Evolutionary conservation across 2,888 invertebrate species (phyloP).

Genomic region (Hirtodrosophila confusa): DNA sequence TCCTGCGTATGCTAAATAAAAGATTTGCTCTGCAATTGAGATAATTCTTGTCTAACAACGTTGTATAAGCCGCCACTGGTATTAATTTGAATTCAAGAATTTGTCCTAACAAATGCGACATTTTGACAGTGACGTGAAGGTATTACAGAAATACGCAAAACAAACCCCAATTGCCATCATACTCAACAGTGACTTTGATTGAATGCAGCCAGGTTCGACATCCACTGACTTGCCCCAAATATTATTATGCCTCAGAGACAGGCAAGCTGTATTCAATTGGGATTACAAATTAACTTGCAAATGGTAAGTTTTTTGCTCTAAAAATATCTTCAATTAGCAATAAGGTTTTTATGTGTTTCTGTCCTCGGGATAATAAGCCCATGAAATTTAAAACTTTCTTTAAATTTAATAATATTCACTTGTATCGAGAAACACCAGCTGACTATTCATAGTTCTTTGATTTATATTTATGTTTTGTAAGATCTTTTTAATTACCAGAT

Average conservation of each 20-base stretch:
- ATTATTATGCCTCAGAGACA: conserved; percentile 12
- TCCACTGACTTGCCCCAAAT: background rate
- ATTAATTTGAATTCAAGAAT: conserved; percentile 21
- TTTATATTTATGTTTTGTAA: no score
- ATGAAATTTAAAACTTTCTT: no score
- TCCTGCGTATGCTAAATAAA: conserved; percentile 15
- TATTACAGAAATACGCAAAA: conserved; percentile 34
- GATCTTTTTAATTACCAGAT: no score
- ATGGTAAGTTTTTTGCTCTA: conserved; percentile 22
- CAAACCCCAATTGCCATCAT: conserved; percentile 31
- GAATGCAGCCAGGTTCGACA: conserved; percentile 12
- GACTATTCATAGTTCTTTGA: no score
- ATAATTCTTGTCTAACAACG: conserved; percentile 27
- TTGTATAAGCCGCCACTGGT: conserved; percentile 23
- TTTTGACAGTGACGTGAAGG: conserved; percentile 52
- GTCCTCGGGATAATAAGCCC: no score
- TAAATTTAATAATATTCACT: no score
- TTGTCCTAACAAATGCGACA: conserved; percentile 35
- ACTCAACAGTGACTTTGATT: conserved; percentile 23
- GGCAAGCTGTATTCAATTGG: conserved; percentile 14
- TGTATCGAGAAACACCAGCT: no score
- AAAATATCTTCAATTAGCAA: background rate
- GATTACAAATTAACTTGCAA: conserved; percentile 22
- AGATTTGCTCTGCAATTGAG: conserved; percentile 30
- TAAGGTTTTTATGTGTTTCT: no score